phyloP scores from a whole-genome alignment of 2,113 vertebrate species.

The Zosterops borbonicus region DNA sequence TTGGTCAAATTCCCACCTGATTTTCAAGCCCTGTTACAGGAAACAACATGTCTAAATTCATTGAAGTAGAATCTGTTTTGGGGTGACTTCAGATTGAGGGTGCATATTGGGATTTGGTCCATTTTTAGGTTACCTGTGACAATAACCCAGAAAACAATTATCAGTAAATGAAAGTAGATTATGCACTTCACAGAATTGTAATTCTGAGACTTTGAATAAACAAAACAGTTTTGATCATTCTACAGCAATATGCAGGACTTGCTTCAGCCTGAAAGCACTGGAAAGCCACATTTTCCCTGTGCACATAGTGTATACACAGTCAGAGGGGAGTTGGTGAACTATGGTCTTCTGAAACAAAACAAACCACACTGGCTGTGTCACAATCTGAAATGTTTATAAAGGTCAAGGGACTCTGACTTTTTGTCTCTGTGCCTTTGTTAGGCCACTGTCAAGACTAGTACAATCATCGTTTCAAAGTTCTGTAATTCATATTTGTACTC shows the following conservation, averaged over 20 bases:
- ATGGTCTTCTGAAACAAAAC: neutral
- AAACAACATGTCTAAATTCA: neutral
- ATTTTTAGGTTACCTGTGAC: neutral
- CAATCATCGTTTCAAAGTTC: neutral
- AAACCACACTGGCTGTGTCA: neutral
- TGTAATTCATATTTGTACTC: neutral
- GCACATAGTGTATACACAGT: neutral
- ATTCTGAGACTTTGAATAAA: neutral
- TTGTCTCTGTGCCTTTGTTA: neutral
- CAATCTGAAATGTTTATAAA: constrained; percentile 10
- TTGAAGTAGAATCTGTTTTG: neutral
- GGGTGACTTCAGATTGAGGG: neutral
- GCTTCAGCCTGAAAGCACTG: neutral
- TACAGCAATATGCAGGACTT: neutral
- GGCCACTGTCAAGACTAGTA: neutral
- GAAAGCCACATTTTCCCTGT: neutral
- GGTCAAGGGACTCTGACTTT: neutral
- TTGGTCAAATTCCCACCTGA: neutral
- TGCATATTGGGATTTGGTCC: neutral
- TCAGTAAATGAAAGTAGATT: neutral
- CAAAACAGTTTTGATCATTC: neutral
- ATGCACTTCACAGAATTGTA: neutral
- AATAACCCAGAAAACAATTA: neutral
- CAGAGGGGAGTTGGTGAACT: neutral
- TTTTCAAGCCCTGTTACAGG: neutral